Base-by-base conservation (phyloP, 2,888 invertebrate genomes). In the Psococerastis gibbosa region DNA sequence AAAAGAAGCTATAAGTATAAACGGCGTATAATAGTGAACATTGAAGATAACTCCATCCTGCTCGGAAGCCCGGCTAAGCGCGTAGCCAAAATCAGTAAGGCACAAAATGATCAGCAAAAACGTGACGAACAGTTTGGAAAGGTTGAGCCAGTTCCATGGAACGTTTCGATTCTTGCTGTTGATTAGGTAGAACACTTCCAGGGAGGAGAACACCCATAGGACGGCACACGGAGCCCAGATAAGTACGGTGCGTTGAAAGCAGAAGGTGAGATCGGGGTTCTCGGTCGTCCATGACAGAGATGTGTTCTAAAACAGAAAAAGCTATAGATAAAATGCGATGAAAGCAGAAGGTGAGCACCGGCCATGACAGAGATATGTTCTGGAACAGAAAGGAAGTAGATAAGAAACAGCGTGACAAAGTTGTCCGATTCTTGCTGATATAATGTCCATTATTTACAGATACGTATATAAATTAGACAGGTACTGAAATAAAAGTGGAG, bases 201-300 rank as follows among this genome's bases (percentile, higher is more conserved):
- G 64, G 31, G 76, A 64, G 3, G 79, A 67, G 53, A 81, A 75
- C 1, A 73, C 51, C 84, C 87, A 89, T 13, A 91, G 65, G 60
- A 84, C 85, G 42, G 71, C 67, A 60, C 88, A 87, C 1, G 95
- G 94, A 27, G 73, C 63, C 92, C 94, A 97, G 42, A 88, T 69
- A 22, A 95, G 63, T 1, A 83, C 77, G 1, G 94, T 92, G 60
- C 81, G 79, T 63, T 92, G 81, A 62, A 95, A 92, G 62, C 95
- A 97, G 57, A 71, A 71, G 49, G 94, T 85, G 51, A 95, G 69
- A 57, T 85, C 79, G 31, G 91, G 95, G 60, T 77, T 70, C 5
- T 72, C 66, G 15, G 91, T 80, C 56, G 79, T 59, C 89, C 89
- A 89, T 45, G 85, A 75, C 53, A 75, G 56, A 51, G 73, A 69